Percentiles rank a stretch among this genome's conserved stretches.
Evolutionary conservation across 2,113 vertebrate species (phyloP).

Genomic region (Lates calcarifer): DNA sequence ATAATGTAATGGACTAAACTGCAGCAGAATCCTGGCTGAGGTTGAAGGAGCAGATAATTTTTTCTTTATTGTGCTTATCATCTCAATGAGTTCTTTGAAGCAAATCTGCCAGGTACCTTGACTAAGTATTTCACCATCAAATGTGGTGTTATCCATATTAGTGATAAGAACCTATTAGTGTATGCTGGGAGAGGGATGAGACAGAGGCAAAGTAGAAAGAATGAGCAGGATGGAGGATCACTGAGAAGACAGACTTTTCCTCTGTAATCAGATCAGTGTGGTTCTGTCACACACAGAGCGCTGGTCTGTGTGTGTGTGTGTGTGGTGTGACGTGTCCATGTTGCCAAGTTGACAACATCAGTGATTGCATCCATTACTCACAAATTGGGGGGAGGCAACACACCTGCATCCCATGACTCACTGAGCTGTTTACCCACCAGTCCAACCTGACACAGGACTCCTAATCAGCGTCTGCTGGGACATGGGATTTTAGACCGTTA

Average conservation of each 20-base stretch:
- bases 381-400: not conserved
- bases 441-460: slow-evolving; percentile 12
- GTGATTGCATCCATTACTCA: slow-evolving; percentile 26
- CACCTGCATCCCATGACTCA: slow-evolving; percentile 18
- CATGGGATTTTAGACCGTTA: not conserved
- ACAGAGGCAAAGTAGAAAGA: not conserved
- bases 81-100: slow-evolving; percentile 45
- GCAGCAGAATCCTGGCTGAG: slow-evolving; percentile 19
- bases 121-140: slow-evolving; percentile 39
- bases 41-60: slow-evolving; percentile 13
- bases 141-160: slow-evolving; percentile 34
- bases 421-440: slow-evolving; percentile 12
- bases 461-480: slow-evolving; percentile 6
- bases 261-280: not conserved
- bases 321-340: not conserved
- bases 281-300: not conserved
- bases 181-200: slow-evolving; percentile 29
- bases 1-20: not conserved
- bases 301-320: not conserved
- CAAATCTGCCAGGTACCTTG: slow-evolving; percentile 45
- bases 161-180: slow-evolving; percentile 62
- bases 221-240: not conserved
- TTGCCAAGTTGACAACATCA: slow-evolving; percentile 21
- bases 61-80: slow-evolving; percentile 28
- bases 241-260: slow-evolving; percentile 3